Base-by-base conservation (phyloP, 1,140 invertebrate genomes). In the Rhopalosiphum maidis region DNA sequence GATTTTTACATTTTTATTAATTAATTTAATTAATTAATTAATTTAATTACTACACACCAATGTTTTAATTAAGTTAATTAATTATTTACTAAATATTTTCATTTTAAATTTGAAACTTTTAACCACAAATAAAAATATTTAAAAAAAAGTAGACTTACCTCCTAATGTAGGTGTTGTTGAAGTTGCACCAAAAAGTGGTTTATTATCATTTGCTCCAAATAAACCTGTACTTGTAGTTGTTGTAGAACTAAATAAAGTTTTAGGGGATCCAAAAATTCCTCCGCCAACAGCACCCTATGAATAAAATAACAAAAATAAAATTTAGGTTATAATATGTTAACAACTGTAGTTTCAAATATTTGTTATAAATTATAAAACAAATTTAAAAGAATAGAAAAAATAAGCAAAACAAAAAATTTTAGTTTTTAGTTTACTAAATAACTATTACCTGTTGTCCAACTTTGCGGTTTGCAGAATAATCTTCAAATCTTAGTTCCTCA, bases 401-500 rank as follows among this genome's bases (percentile, higher is more conserved):
- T 77, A 18, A 18, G 30, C 30, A 77, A 2, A 35, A 35, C 60
- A 77, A n/a, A 18, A 77, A 77, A 77, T 90, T 93, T 94, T 83
- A 94, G 90, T 83, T 77, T 77, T 21, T n/a, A 77, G 11, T 1
- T 22, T 93, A 51, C 48, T 2, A 51, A 18, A 18, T 18, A 15
- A 51, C 48, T 21, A 3, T 51, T 93, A 94, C 94, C 94, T 95
- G 95, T 85, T 95, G 94, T 11, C 96, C 95, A 60, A 98, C 98
- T 96, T 99, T 99, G 23, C 98, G 95, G 93, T 98, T 98, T 23
- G 97, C 97, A 60, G 96, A 95, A 95, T 99, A 99, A 96, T 99
- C 99, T 95, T 99, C 99, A 46, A 98, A 95, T 88, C 99, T 96
- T 3, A 99, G 95, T 95, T 99, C 99, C 95, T 99, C 99, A 46